Base-by-base conservation (phyloP, 2,797 vertebrate species). In the Leuciscus waleckii region DNA sequence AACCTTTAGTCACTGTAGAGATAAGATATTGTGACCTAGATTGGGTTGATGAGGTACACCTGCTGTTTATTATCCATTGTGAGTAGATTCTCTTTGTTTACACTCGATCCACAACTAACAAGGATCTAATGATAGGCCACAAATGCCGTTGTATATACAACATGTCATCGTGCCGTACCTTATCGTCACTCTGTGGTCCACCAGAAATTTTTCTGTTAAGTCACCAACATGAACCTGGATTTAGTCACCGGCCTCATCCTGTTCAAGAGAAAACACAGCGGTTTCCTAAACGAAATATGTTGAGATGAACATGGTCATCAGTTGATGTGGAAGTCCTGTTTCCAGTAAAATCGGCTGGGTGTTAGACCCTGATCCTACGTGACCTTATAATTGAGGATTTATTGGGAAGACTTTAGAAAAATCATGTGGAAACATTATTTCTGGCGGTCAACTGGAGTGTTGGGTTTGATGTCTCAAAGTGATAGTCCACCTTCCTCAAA, bases 181-280 rank as follows among this genome's bases (percentile, higher is more conserved):
- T 46, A 17, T 0, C 3, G 43, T 74, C 71, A 32, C 9, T 49
- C 43, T 32, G 46, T 32, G 73, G 43, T 75, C 73, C 29, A 21
- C 16, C 16, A 32, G 73, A 7, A 3, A 13, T 56, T n/a, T 54
- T 17, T 23, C 46, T 54, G 65, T 26, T 4, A 70, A 56, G 21
- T 37, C 26, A 14, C 49, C 23, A 14, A 13, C 16, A 11, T 37
- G 11, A 80, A 51, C 19, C 41, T 81, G 29, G 21, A n/a, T 81
- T 81, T 54, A 81, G 63, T 81, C 63, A 81, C 21, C 14, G 1
- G 32, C 49, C 65, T 39, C 65, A 29, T 70, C 7, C 67, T 26
- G 21, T 67, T 2, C 49, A 21, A 37, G 17, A 19, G 2, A 32
- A 35, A 54, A 75, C 17, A 75, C 17, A 23, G 46, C 1, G 2